Evolutionary conservation across 2,797 vertebrate species (phyloP), one percentile per base, ranked within the genome.

Genomic region (Parauchenoglanis punctatus): DNA sequence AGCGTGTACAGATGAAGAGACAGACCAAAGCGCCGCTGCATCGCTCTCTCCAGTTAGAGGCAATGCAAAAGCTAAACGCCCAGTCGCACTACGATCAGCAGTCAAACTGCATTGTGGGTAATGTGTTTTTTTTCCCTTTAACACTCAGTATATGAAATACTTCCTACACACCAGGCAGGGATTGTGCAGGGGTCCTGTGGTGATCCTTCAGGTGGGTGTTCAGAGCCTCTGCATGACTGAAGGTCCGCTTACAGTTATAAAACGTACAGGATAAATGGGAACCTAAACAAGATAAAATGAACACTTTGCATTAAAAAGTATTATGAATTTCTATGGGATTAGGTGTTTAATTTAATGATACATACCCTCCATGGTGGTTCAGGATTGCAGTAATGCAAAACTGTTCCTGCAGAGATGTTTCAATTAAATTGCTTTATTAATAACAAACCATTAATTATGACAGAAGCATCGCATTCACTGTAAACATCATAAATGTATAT

Each of bases 201-300:
- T 97, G 96, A 84, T 97, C 96, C 25, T 92, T 94, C 23, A 97
- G 89, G 92, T 99, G 98, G 80, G 91, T 94, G 52, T 96, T 92
- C 56, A 99, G 93, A 18, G 96, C 94, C 35, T 93, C 94, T 76
- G 91, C 85, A 77, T 96, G 96, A 3, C 90, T 89, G 92, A 97
- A 99, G 52, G 95, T 94, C 40, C 97, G 94, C 76, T 94, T 97
- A 92, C 98, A 99, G 85, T 97, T 97, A 11, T 96, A 94, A 54
- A 96, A 91, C 0, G 97, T 96, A 92, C 98, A 99, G 78, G 93
- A 91, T 85, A 96, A 68, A 44, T 78, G 85, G 58, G 75, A 85
- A 5, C 86, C 90, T 91, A 35, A 61, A 85, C 25, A 35, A 12
- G n/a, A 85, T 18, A 67, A 5, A 35, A 12, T 7, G 7, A 70